Percentiles rank a stretch among this genome's conserved stretches.
phyloP scores from a whole-genome alignment of 2,113 vertebrate species.

The Megatriorchis doriae region DNA sequence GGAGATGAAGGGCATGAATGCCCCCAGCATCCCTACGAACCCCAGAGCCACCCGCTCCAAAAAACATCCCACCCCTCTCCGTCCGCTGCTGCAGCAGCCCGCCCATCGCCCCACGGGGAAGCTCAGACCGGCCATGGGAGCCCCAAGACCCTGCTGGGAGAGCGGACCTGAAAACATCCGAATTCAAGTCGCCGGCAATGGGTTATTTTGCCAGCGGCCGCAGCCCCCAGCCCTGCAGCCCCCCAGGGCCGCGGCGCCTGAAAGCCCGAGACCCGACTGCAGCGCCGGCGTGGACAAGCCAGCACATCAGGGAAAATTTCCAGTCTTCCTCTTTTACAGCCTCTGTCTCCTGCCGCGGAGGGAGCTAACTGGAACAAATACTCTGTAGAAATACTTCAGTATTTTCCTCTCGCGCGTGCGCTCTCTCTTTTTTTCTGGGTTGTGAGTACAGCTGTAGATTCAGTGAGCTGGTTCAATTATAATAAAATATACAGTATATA shows the following conservation, averaged over 20 bases:
- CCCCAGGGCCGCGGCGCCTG: neutral
- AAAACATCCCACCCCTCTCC: neutral
- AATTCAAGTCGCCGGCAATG: neutral
- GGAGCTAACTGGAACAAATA: conserved; percentile 65
- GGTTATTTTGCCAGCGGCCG: neutral
- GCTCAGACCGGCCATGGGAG: neutral
- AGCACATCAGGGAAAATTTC: conserved; percentile 68
- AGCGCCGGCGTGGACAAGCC: neutral
- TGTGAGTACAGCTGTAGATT: conserved; percentile 64
- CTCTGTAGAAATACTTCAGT: conserved; percentile 60
- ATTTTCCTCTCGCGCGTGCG: conserved; percentile 35
- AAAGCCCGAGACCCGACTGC: neutral
- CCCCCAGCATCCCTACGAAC: neutral
- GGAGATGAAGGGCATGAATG: neutral
- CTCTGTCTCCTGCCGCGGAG: conserved; percentile 58
- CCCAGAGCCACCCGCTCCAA: accelerated
- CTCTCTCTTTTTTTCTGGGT: conserved; percentile 5
- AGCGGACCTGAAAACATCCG: accelerated
- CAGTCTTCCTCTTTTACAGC: conserved; percentile 81
- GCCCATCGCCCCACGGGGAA: accelerated
- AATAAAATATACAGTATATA: conserved; percentile 69
- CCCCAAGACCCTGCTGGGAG: neutral
- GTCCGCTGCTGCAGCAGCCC: neutral
- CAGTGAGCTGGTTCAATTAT: conserved; percentile 59
- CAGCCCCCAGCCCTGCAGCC: neutral